Conservation (phyloP, 2,797 vertebrate species). For the Salarias fasciatus region DNA sequence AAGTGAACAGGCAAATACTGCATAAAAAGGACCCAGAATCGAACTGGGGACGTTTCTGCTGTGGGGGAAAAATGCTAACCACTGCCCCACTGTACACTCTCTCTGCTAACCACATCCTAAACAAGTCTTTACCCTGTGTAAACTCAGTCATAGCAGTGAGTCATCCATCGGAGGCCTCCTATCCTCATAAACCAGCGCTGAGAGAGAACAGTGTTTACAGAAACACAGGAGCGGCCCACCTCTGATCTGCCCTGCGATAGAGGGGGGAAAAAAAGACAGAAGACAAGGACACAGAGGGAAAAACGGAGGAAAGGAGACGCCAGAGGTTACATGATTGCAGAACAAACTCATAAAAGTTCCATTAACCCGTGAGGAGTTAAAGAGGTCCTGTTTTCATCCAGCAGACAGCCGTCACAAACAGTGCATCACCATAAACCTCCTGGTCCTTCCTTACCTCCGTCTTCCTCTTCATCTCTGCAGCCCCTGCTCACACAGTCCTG, state of each 20-base stretch:
- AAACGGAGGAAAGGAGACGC: conserved; percentile 75
- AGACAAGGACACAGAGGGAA: conserved; percentile 42
- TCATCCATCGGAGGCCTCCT: conserved; percentile 73
- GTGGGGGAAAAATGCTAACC: too few species aligned
- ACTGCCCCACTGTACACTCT: conserved; percentile 19
- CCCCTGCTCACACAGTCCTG: conserved; percentile 23
- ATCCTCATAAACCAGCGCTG: conserved; percentile 71
- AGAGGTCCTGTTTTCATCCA: conserved; percentile 96
- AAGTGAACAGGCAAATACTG: too few species aligned
- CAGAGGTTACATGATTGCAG: conserved; percentile 93
- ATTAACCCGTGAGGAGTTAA: conserved; percentile 95
- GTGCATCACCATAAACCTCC: conserved; percentile 93
- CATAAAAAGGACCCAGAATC: too few species aligned
- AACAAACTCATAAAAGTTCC: conserved; percentile 94
- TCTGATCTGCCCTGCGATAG: conserved; percentile 77
- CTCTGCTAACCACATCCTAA: conserved; percentile 66
- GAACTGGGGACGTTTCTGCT: too few species aligned
- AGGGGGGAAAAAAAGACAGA: conserved; percentile 31
- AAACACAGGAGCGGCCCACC: conserved; percentile 77
- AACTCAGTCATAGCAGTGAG: conserved; percentile 62
- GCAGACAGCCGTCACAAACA: conserved; percentile 99
- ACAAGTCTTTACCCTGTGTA: conserved; percentile 76
- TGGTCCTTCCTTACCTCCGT: conserved; percentile 69
- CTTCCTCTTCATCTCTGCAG: conserved; percentile 60
- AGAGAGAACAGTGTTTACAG: conserved; percentile 71